phyloP scores from a whole-genome alignment of 2,797 vertebrate genomes.

The Falco rusticolus region DNA sequence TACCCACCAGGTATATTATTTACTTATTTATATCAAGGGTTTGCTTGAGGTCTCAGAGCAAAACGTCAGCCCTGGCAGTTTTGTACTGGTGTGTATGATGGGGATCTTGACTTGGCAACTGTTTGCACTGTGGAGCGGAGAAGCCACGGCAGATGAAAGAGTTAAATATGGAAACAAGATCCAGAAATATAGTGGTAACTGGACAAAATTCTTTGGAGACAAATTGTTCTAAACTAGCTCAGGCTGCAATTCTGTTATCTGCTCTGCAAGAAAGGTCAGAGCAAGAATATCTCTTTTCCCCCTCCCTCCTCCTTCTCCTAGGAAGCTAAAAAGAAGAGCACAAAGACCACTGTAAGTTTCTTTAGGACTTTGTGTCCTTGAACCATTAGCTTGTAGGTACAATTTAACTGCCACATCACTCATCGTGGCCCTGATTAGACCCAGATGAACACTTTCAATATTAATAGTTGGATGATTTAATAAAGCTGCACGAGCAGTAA shows the following conservation, averaged over 20 bases:
- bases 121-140: neutral
- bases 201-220: constrained; percentile 37
- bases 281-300: neutral
- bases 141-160: constrained; percentile 4
- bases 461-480: constrained; percentile 74
- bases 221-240: constrained; percentile 57
- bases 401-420: constrained; percentile 79
- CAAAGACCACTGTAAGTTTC: constrained; percentile 27
- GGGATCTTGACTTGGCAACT: neutral
- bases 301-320: neutral
- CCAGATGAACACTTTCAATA: constrained; percentile 80
- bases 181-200: neutral
- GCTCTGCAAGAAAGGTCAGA: constrained; percentile 48
- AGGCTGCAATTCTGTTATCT: constrained; percentile 50
- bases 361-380: constrained; percentile 68
- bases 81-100: neutral
- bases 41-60: neutral
- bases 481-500: constrained; percentile 78
- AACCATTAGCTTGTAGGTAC: constrained; percentile 59
- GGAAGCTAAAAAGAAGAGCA: constrained; percentile 36
- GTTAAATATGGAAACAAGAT: constrained; percentile 49
- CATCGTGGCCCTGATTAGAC: constrained; percentile 82
- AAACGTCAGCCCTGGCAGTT: accelerated
- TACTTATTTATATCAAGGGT: neutral
- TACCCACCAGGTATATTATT: neutral